Evolutionary conservation across 2,888 invertebrate genomes (phyloP), one percentile per base, ranked within the genome.

Genomic region (Drosophila nr. perissopoda): DNA sequence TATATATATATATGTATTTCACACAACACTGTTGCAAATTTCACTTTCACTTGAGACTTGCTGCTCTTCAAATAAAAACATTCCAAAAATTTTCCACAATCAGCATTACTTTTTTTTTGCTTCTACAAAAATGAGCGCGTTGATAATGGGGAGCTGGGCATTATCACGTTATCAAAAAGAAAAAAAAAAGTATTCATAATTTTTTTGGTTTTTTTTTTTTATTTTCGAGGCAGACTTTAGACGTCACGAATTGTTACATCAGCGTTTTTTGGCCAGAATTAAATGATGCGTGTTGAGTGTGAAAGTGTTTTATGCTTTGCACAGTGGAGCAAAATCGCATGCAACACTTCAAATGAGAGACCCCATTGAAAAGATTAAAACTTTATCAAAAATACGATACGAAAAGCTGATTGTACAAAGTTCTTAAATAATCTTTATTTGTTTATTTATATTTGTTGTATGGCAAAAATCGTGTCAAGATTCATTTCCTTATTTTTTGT

Each of bases 221-320:
- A 16, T 25, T 46, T 25, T 46, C 68, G 33, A 53, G 27, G 36
- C 56, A 16, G 42, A 68, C 40, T 56, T 52, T 40, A 70, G 81
- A 63, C 81, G 68, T 81, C 79, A 79, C 79, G 60, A 79, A 81
- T 63, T 21, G 74, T 79, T 79, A 81, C 74, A 78, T 78, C 81
- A 79, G 77, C 77, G 49, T 1, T 59, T 70, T 56, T 74, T 25
- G n/a, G 27, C 11, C 10, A 59, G 58, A 65, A 54, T 38, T 46
- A 71, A 64, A 67, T 76, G 60, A 76, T 64, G 81, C 77, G 73
- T 77, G 60, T 64, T 64, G 77, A 57, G 72, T 77, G 67, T 65
- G 73, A 81, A 72, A 53, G 42, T 65, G 68, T 58, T 51, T 58
- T 51, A 1, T 13, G 46, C 21, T 13, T 13, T 58, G 77, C 72